Conservation (phyloP, 37 sponge, comb jelly and placozoan genomes). For the Geodia barretti region DNA sequence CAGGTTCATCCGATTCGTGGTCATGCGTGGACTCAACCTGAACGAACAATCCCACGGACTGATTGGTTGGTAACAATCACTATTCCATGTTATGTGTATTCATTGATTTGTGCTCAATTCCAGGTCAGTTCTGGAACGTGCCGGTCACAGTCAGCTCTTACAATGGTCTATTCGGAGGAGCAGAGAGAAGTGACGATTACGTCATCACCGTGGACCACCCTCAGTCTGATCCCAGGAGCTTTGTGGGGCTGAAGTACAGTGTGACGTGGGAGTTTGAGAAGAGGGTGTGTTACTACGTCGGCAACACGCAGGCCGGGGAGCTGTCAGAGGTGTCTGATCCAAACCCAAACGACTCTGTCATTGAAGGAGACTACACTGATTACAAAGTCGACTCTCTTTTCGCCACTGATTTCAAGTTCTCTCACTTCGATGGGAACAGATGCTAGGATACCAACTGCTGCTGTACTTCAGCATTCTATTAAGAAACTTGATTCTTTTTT, state of each 20-base stretch:
- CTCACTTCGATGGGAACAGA: background rate
- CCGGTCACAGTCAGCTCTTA: conserved; percentile 32
- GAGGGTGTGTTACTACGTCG: conserved; percentile 16
- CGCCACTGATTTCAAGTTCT: conserved; percentile 22
- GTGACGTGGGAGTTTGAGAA: conserved; percentile 6
- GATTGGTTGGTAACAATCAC: conserved; percentile 65
- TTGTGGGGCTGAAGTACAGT: background rate
- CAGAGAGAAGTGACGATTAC: background rate
- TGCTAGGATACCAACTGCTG: no score
- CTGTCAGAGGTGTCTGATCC: no score
- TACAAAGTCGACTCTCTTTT: conserved; percentile 7
- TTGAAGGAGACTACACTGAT: conserved; percentile 33
- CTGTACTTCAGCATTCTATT: no score
- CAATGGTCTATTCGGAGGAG: background rate
- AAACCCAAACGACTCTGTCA: conserved; percentile 9
- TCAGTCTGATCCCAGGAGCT: background rate
- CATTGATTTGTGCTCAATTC: background rate
- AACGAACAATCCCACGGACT: conserved; percentile 70
- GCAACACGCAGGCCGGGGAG: conserved; percentile 15
- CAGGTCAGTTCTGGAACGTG: conserved; percentile 87
- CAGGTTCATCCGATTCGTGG: conserved; percentile 70
- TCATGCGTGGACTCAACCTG: conserved; percentile 69
- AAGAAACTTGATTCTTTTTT: no score
- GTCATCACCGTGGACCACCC: conserved; percentile 21
- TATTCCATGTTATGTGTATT: background rate